Base-by-base conservation (phyloP, 2,113 vertebrate species). In the Ia io region DNA sequence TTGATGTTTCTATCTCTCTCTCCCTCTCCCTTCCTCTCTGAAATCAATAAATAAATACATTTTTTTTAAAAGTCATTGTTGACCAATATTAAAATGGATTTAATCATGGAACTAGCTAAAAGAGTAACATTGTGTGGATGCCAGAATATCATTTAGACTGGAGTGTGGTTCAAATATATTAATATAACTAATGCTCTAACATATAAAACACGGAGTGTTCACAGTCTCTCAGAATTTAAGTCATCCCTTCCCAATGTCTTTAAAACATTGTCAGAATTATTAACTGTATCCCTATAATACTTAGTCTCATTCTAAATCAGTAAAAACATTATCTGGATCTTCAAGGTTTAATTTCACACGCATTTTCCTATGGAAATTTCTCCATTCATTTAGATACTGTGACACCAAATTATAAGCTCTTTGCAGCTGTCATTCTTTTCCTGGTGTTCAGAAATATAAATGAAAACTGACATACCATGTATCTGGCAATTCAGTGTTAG, bases 401-500 rank as follows among this genome's bases (percentile, higher is more conserved):
- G 95, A 80, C 28, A 67, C 78, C 90, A 97, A 98, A 98, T 98
- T 98, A 97, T 63, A 97, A 97, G 28, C 49, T 97, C 95, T 78
- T 14, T 92, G 90, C 90, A 98, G 85, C 97, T 98, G 98, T 98
- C 98, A 98, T 49, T 98, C 96, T 97, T 85, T 94, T 82, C 85
- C 94, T 96, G 94, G 93, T 42, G 95, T 97, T 96, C 92, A 93
- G 84, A 96, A 98, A 97, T 79, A 96, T 53, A 98, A 98, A 98
- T 98, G 96, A 98, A 97, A 97, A 98, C 93, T 98, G 98, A 97
- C 97, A 98, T 96, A 91, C 88, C 92, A 97, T 97, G 98, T 97
- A 97, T 97, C 96, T 96, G 90, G 90, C 95, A 98, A 98, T 97
- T 97, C 88, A 82, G 77, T 96, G 95, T 96, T 97, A 95, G 96